phyloP scores from a whole-genome alignment of 2,888 invertebrate genomes.

The Microplitis manilae region DNA sequence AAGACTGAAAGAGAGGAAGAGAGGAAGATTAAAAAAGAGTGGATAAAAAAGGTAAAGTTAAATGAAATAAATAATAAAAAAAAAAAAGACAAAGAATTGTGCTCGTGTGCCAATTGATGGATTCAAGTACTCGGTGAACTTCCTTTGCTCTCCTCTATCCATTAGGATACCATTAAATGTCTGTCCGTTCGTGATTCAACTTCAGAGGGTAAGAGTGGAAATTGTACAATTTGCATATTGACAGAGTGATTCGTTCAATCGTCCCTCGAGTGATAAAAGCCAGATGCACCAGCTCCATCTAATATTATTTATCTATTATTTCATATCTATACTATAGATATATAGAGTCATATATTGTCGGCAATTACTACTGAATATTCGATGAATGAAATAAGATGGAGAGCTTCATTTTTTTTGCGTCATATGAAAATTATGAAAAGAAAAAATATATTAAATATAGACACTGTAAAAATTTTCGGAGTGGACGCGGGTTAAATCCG shows the following conservation, averaged over 20 bases:
- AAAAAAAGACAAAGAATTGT: conserved; percentile 31
- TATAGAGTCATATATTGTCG: too few species aligned
- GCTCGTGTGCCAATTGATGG: conserved; percentile 19
- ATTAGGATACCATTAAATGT: conserved; percentile 30
- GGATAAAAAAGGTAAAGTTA: neutral
- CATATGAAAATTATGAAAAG: too few species aligned
- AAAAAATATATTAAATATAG: too few species aligned
- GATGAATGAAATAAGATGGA: too few species aligned
- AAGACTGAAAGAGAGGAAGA: neutral
- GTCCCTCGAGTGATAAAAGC: conserved; percentile 37
- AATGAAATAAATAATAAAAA: conserved; percentile 9
- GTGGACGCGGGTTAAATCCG: too few species aligned
- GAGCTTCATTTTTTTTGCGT: too few species aligned
- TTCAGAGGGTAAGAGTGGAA: conserved; percentile 19
- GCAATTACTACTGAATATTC: too few species aligned
- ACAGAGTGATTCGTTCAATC: conserved; percentile 9
- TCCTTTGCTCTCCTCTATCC: conserved; percentile 23
- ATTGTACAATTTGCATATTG: conserved; percentile 35
- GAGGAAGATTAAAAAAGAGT: conserved; percentile 3
- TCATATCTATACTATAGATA: neutral
- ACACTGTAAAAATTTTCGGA: too few species aligned
- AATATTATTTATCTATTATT: neutral
- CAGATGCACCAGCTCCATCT: conserved; percentile 12
- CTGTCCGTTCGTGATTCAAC: conserved; percentile 24
- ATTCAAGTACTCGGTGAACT: conserved; percentile 29